Conservation (phyloP, 1,140 invertebrate species). For the Lutraria rhynchaena region DNA sequence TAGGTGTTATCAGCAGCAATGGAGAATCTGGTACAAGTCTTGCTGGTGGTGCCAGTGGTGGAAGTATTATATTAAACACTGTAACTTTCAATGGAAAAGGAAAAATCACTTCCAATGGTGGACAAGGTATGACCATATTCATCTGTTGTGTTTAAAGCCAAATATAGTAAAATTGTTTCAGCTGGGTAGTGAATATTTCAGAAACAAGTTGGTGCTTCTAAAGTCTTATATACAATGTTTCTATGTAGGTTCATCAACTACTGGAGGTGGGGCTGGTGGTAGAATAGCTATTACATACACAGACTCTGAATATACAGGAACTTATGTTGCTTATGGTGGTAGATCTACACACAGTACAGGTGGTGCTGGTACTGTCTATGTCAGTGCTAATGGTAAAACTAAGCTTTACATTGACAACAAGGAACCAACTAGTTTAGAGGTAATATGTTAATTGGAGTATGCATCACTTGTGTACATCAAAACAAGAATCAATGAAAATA, state of each 20-base stretch:
- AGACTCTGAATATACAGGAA: conserved; percentile 64
- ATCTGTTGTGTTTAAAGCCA: too few species aligned
- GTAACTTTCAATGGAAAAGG: conserved; percentile 70
- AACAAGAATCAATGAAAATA: too few species aligned
- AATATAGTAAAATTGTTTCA: too few species aligned
- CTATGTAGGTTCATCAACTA: conserved; percentile 48
- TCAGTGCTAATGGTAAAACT: conserved; percentile 54
- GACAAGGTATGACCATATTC: conserved; percentile 69
- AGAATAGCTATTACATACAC: conserved; percentile 67
- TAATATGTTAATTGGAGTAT: too few species aligned
- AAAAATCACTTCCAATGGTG: conserved; percentile 68
- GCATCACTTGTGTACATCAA: too few species aligned
- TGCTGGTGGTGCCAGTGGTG: conserved; percentile 74
- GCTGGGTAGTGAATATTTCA: too few species aligned
- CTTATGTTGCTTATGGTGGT: conserved; percentile 66
- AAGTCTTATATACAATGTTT: too few species aligned
- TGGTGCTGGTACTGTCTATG: conserved; percentile 72
- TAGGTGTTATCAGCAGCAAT: conserved; percentile 69
- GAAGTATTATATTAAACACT: conserved; percentile 67
- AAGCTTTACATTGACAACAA: conserved; percentile 59
- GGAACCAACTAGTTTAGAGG: conserved; percentile 32
- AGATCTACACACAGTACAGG: conserved; percentile 56
- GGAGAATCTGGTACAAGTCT: conserved; percentile 59
- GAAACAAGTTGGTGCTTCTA: too few species aligned
- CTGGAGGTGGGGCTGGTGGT: conserved; percentile 72